Conservation (phyloP, 2,113 vertebrate genomes). For the Phalacrocorax brasilianus region DNA sequence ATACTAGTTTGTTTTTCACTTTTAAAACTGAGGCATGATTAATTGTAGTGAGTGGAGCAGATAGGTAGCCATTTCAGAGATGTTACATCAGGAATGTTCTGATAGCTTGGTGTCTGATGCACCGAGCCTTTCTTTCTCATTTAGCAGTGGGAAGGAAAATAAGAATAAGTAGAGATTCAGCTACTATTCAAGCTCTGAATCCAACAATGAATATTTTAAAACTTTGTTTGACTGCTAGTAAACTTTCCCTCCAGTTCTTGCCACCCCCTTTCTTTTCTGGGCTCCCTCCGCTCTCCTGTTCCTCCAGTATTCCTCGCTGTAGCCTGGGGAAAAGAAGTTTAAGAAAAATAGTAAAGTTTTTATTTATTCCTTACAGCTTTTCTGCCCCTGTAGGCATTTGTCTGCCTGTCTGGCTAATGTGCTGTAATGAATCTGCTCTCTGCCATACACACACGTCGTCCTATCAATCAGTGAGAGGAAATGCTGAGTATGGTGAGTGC, state of each 20-base stretch:
- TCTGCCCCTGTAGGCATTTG: conserved; percentile 66
- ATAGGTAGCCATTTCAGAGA: background rate
- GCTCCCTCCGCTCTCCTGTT: background rate
- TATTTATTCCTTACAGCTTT: conserved; percentile 68
- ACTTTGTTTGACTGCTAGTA: conserved; percentile 20
- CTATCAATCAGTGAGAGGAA: conserved; percentile 61
- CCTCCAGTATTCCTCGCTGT: conserved; percentile 11
- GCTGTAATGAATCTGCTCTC: conserved; percentile 62
- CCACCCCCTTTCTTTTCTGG: conserved; percentile 10
- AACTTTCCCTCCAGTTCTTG: conserved; percentile 12
- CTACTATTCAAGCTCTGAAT: background rate
- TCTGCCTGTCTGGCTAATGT: conserved; percentile 65
- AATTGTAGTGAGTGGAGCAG: background rate
- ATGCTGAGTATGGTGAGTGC: background rate
- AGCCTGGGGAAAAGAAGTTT: conserved; percentile 60
- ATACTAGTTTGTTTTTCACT: background rate
- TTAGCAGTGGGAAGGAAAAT: background rate
- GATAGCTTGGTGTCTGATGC: background rate
- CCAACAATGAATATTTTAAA: conserved; percentile 18
- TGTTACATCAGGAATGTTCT: background rate
- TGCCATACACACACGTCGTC: background rate
- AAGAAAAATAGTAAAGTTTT: conserved; percentile 56
- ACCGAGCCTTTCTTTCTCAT: background rate
- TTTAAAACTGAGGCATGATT: background rate
- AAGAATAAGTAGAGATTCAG: background rate